Conservation (phyloP, 2,797 vertebrate genomes). For the Sebastes flavidus region DNA sequence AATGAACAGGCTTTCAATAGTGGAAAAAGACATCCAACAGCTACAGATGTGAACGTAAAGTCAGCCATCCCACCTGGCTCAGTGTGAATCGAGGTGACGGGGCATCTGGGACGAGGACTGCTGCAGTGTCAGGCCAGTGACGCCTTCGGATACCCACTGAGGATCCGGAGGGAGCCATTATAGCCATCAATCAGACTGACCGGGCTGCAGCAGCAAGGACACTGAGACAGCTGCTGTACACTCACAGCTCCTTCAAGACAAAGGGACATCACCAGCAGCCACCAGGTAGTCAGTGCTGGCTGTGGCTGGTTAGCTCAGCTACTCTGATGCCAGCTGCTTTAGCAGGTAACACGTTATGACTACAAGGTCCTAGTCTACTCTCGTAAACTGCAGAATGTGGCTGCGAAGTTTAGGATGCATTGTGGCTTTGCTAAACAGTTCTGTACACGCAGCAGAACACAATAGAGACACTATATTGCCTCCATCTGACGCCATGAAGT, state of each 20-base stretch:
- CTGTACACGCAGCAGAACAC: neutral
- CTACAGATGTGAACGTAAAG: neutral
- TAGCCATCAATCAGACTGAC: conserved; percentile 57
- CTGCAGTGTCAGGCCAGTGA: conserved; percentile 30
- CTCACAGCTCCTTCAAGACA: conserved; percentile 7
- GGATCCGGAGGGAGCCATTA: conserved; percentile 44
- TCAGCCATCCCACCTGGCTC: neutral
- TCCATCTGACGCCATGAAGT: neutral
- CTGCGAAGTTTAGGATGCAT: neutral
- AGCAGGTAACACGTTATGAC: too few species aligned
- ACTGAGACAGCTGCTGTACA: conserved; percentile 11
- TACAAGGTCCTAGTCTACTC: neutral
- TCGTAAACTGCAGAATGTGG: neutral
- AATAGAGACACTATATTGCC: neutral
- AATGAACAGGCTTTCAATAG: neutral
- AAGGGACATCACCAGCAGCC: neutral
- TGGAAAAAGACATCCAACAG: neutral
- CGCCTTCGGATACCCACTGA: conserved; percentile 26
- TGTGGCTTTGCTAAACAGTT: neutral
- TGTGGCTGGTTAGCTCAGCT: neutral
- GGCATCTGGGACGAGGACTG: neutral
- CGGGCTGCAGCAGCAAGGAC: conserved; percentile 48
- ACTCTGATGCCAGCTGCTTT: too few species aligned
- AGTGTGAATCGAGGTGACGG: neutral
- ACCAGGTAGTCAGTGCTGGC: neutral